A percentile compares a stretch with the other conserved stretches of the same genome.
These are phyloP conservation scores for Alcedo atthis DNA, from an alignment of 2,797 vertebrate species.

Conservation along the genomic window DNA sequence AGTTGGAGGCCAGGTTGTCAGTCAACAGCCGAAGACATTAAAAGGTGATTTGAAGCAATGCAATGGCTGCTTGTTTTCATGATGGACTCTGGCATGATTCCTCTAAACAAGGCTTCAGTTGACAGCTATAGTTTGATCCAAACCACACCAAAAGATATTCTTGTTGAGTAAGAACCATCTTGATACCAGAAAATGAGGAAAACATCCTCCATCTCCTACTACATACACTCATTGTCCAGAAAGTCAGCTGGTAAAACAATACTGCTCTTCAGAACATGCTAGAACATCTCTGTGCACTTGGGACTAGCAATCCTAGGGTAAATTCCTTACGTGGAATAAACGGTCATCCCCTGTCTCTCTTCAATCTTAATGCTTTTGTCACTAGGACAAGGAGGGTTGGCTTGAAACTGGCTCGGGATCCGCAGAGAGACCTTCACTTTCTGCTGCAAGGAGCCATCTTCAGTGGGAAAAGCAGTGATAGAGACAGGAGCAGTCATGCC, in stretches of 20 bases:
- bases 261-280: not conserved
- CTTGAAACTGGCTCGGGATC: constrained; percentile 85
- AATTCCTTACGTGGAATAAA: constrained; percentile 86
- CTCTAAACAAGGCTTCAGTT: not conserved
- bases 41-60: not conserved
- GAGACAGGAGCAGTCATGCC: constrained; percentile 88
- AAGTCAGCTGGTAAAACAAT: not conserved
- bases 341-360: constrained; percentile 85
- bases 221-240: not conserved
- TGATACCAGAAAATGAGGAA: not conserved
- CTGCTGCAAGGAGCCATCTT: constrained; percentile 86
- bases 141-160: not conserved
- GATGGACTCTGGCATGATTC: not conserved
- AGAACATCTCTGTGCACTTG: not conserved
- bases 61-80: not conserved
- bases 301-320: not conserved
- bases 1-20: not conserved
- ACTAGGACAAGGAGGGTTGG: constrained; percentile 79
- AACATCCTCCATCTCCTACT: not conserved
- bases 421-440: constrained; percentile 86
- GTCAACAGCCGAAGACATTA: not conserved
- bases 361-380: constrained; percentile 85
- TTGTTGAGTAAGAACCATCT: not conserved
- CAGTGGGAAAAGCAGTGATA: constrained; percentile 86
- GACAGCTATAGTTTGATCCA: not conserved